Evolutionary conservation across 2,888 invertebrate genomes (phyloP).

Genomic region (Halictus quadricinctus): DNA sequence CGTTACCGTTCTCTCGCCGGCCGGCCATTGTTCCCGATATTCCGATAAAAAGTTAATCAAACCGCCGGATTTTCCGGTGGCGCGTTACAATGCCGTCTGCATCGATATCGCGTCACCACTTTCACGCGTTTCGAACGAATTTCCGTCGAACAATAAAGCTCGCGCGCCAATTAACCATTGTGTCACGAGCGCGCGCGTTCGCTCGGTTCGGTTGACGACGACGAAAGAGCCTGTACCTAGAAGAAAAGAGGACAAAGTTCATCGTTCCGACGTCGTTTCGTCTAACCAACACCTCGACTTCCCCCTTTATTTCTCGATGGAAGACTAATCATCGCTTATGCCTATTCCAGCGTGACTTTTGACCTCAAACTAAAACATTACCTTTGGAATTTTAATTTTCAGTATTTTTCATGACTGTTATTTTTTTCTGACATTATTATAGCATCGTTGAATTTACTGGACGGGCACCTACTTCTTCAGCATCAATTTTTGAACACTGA

Average conservation of each 20-base stretch:
- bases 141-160: constrained; percentile 43
- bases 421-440: background rate
- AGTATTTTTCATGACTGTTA: background rate
- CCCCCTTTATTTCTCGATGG: background rate
- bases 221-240: background rate
- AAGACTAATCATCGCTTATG: background rate
- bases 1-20: constrained; percentile 23
- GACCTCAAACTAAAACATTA: background rate
- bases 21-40: constrained; percentile 43
- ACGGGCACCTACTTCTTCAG: background rate
- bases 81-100: constrained; percentile 38
- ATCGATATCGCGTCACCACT: constrained; percentile 44
- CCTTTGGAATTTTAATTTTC: background rate
- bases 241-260: constrained; percentile 16
- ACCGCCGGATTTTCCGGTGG: constrained; percentile 38
- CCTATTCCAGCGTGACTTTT: background rate
- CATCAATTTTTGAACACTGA: background rate
- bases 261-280: constrained; percentile 8
- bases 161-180: constrained; percentile 45
- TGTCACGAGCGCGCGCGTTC: background rate
- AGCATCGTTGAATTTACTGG: background rate
- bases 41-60: constrained; percentile 56
- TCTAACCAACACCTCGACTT: background rate
- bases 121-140: constrained; percentile 45
- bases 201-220: background rate